phyloP scores from a whole-genome alignment of 2,888 invertebrate genomes.

The Agonopterix alstromeriana region DNA sequence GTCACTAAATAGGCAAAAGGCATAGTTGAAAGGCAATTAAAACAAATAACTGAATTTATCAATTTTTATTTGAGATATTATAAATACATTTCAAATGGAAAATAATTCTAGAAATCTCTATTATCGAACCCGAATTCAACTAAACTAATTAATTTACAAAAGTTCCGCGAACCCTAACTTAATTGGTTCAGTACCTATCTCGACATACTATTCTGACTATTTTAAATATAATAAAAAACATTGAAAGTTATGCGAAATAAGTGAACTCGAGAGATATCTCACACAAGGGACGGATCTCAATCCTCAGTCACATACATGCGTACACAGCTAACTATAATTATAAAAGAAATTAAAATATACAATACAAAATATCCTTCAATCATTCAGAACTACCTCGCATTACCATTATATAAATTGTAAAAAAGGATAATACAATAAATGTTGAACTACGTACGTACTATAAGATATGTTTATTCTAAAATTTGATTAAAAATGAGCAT shows the following conservation, averaged over 20 bases:
- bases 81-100: slow-evolving; percentile 63
- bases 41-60: slow-evolving; percentile 21
- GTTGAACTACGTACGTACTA: slow-evolving; percentile 23
- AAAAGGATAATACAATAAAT: slow-evolving; percentile 11
- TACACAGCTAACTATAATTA: slow-evolving; percentile 16
- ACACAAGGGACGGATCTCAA: slow-evolving; percentile 30
- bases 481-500: slow-evolving; percentile 45
- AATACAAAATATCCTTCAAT: slow-evolving; percentile 23
- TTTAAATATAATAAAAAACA: slow-evolving; percentile 23
- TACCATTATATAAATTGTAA: slow-evolving; percentile 6
- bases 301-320: slow-evolving; percentile 33
- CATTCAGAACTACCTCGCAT: slow-evolving; percentile 13
- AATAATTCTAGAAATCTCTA: slow-evolving; percentile 42
- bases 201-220: slow-evolving; percentile 35
- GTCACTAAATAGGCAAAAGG: not conserved
- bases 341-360: slow-evolving; percentile 30
- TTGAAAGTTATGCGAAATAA: slow-evolving; percentile 18
- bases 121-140: slow-evolving; percentile 30
- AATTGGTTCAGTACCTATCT: slow-evolving; percentile 34
- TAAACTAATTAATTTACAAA: slow-evolving; percentile 51
- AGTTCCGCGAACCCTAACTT: slow-evolving; percentile 25
- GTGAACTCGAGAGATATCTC: slow-evolving; percentile 21
- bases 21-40: not conserved
- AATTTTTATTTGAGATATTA: slow-evolving; percentile 60
- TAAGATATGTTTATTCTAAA: slow-evolving; percentile 33